Conservation (phyloP, 30 jellyfish, hydroid and myxozoan species). For the Aurelia aurita complex sp. Pacific region DNA sequence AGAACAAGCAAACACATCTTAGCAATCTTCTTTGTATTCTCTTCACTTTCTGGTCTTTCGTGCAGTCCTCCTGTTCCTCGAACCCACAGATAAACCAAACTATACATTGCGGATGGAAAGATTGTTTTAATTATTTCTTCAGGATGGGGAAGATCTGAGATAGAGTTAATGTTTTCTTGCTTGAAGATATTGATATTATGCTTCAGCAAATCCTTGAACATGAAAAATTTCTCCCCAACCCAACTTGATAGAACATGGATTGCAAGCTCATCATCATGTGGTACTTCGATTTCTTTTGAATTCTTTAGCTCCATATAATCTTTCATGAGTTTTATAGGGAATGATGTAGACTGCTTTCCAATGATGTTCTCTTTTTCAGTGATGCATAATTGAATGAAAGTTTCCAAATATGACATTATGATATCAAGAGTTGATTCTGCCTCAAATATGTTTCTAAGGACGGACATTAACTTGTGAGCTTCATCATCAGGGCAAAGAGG, state of each 20-base stretch:
- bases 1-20: slow-evolving; percentile 37
- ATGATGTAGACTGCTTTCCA: slow-evolving; percentile 49
- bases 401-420: slow-evolving; percentile 32
- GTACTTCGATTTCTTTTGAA: not conserved
- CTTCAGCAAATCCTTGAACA: slow-evolving; percentile 33
- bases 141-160: slow-evolving; percentile 59
- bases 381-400: slow-evolving; percentile 26
- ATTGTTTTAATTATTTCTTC: slow-evolving; percentile 48
- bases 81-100: slow-evolving; percentile 52
- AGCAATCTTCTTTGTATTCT: slow-evolving; percentile 2
- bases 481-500: not conserved
- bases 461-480: not conserved
- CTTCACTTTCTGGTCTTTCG: slow-evolving; percentile 23
- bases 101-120: slow-evolving; percentile 69
- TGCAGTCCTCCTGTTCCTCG: slow-evolving; percentile 25
- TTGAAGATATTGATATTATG: slow-evolving; percentile 47
- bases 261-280: slow-evolving; percentile 56
- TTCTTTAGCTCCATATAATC: slow-evolving; percentile 50
- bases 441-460: not conserved
- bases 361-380: slow-evolving; percentile 38
- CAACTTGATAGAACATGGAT: slow-evolving; percentile 57
- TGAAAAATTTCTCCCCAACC: slow-evolving; percentile 68
- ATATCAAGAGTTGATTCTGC: slow-evolving; percentile 32
- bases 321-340: slow-evolving; percentile 58
- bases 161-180: slow-evolving; percentile 38